Conservation (phyloP, 1,140 invertebrate genomes). For the Varroa destructor region DNA sequence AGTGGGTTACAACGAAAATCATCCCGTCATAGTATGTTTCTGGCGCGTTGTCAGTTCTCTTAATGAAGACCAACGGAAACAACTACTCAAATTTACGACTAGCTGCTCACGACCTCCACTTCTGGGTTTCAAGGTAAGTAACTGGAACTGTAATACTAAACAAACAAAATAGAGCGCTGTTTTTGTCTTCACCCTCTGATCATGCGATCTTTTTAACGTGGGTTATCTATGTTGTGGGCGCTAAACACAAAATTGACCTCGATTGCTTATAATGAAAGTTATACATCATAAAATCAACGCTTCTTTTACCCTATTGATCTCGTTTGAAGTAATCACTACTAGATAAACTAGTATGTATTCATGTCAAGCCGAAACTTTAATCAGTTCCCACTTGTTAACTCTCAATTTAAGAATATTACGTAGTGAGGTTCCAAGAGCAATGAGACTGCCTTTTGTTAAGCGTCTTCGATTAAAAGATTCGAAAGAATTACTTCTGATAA, state of each 20-base stretch:
- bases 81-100: constrained; percentile 88
- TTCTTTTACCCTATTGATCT: too few relatives aligned
- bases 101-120: constrained; percentile 90
- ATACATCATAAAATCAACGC: not conserved
- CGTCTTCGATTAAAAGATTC: too few relatives aligned
- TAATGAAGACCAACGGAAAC: constrained; percentile 64
- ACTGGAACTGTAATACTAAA: constrained; percentile 29
- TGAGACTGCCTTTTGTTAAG: too few relatives aligned
- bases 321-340: too few relatives aligned
- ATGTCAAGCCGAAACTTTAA: too few relatives aligned
- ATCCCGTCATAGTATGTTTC: constrained; percentile 58
- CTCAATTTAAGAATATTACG: too few relatives aligned
- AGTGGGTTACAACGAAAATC: constrained; percentile 61
- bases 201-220: constrained; percentile 23
- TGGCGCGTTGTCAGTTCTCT: constrained; percentile 71
- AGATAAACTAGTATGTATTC: too few relatives aligned
- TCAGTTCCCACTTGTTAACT: too few relatives aligned
- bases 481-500: too few relatives aligned
- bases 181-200: constrained; percentile 29
- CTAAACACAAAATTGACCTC: not conserved
- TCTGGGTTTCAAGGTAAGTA: constrained; percentile 74
- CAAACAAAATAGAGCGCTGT: constrained; percentile 30
- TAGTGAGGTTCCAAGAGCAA: too few relatives aligned
- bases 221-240: constrained; percentile 19
- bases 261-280: not conserved